These are phyloP conservation scores for Xenentodon cancila DNA, from an alignment of 2,797 vertebrate genomes.

Conservation along the genomic window DNA sequence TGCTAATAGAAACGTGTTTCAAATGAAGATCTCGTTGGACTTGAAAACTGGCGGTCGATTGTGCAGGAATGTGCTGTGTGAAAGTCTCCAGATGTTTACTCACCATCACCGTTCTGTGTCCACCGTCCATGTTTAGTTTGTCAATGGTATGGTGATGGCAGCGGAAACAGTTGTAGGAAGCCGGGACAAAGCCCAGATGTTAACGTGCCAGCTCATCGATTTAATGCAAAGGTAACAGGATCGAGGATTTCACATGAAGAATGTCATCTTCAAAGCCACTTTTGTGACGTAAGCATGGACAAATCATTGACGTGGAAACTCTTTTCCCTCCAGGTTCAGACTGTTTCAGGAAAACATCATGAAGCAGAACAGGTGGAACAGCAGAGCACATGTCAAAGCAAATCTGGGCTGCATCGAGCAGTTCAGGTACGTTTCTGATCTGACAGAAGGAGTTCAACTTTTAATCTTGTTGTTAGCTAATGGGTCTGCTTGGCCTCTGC, in stretches of 20 bases:
- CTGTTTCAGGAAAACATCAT: constrained; percentile 81
- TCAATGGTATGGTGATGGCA: constrained; percentile 49
- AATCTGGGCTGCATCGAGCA: constrained; percentile 83
- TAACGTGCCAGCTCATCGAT: constrained; percentile 41
- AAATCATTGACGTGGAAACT: not conserved
- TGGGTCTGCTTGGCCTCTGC: not conserved
- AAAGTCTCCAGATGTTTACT: accelerated
- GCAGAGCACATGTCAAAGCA: constrained; percentile 82
- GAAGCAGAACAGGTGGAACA: constrained; percentile 72
- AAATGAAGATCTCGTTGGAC: no score
- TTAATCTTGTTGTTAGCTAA: not conserved
- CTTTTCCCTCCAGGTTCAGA: constrained; percentile 78
- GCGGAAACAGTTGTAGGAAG: constrained; percentile 40
- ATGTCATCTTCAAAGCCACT: no score
- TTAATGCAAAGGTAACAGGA: constrained; percentile 66
- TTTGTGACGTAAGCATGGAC: no score
- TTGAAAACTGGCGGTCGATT: not conserved
- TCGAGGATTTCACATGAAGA: no score
- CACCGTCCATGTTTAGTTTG: constrained; percentile 40
- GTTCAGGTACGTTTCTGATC: constrained; percentile 80
- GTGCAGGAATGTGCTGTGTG: not conserved
- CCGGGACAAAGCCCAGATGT: constrained; percentile 40
- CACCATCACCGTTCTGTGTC: not conserved
- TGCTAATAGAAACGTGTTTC: not conserved
- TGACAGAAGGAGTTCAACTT: not conserved